Conservation (phyloP, 1,140 invertebrate genomes). For the Conus ventricosus region DNA sequence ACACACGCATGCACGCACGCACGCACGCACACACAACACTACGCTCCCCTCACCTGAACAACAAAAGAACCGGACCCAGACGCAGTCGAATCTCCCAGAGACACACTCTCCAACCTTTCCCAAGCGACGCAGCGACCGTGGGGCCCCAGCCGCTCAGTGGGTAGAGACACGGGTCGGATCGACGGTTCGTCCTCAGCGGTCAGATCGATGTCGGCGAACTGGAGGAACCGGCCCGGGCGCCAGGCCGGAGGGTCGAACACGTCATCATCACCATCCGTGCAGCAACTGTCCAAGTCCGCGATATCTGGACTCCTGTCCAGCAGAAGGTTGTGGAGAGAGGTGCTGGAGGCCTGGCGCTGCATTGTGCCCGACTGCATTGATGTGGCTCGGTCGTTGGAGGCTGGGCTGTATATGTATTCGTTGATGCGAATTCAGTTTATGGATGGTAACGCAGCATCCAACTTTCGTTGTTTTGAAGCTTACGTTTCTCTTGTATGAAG, state of each 20-base stretch:
- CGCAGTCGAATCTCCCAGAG: too few relatives aligned
- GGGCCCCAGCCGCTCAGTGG: background rate
- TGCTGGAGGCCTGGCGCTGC: background rate
- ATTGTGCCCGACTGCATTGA: background rate
- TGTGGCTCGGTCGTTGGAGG: constrained; percentile 19
- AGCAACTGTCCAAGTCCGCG: constrained; percentile 6
- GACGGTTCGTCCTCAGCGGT: constrained; percentile 9
- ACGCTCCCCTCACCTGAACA: background rate
- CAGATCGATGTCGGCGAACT: constrained; percentile 30
- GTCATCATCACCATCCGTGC: background rate
- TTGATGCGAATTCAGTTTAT: background rate
- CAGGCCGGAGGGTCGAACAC: constrained; percentile 35
- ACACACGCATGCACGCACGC: too few relatives aligned
- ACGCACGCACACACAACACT: background rate
- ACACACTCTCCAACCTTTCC: too few relatives aligned
- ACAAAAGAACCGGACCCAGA: too few relatives aligned
- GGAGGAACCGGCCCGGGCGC: constrained; percentile 30
- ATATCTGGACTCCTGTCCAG: background rate
- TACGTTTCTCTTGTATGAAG: too few relatives aligned
- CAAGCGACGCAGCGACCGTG: background rate
- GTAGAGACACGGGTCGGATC: constrained; percentile 14
- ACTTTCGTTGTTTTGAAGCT: too few relatives aligned
- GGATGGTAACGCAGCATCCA: too few relatives aligned
- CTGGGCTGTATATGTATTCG: background rate
- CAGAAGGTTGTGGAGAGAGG: background rate